Conservation (phyloP, 2,797 vertebrate species). For the Chelonia mydas region DNA sequence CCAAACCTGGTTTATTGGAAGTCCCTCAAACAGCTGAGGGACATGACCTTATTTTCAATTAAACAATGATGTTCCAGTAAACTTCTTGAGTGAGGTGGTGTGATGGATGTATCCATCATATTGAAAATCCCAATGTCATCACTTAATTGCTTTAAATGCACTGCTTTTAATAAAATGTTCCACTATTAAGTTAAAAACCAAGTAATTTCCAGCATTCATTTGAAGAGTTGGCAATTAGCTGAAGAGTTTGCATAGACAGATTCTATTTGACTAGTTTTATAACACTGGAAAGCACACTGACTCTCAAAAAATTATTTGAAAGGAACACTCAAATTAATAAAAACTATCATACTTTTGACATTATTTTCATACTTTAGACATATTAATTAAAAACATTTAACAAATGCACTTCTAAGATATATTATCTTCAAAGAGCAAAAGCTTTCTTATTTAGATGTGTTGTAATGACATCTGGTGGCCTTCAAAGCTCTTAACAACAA, state of each 20-base stretch:
- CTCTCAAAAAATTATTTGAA: background rate
- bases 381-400: conserved; percentile 1
- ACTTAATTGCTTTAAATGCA: background rate
- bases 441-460: background rate
- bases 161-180: background rate
- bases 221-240: background rate
- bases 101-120: background rate
- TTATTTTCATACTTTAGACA: conserved; percentile 3
- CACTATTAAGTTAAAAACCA: background rate
- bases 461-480: conserved; percentile 27
- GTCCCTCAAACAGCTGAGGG: background rate
- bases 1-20: background rate
- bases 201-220: background rate
- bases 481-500: background rate
- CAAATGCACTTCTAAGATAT: background rate
- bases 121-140: background rate
- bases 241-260: background rate
- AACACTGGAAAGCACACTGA: background rate
- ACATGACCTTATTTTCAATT: background rate
- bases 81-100: background rate
- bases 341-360: background rate
- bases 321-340: background rate
- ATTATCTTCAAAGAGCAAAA: background rate
- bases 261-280: background rate
- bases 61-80: background rate